Evolutionary conservation across 2,113 vertebrate genomes (phyloP), one percentile per base, ranked within the genome.

Genomic region (Lepisosteus oculatus): DNA sequence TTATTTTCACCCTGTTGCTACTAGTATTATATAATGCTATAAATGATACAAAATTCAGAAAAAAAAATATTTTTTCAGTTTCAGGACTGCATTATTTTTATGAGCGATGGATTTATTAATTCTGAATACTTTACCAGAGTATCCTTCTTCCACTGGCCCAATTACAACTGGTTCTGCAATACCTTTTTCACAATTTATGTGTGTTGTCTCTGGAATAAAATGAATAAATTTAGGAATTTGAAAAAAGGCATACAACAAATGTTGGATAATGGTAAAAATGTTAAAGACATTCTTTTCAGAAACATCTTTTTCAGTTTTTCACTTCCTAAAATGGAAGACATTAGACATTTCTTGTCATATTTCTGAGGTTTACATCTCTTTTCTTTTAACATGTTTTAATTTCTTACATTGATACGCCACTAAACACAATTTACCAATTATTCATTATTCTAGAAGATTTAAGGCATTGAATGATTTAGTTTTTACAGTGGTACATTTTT

Each of bases 81-180:
- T 65, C 12, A 68, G 12, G 15, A 43, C 54, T 15, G 42, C 4
- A 8, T 43, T 43, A 8, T 0, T 14, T 6, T 15, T 63, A 57
- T 14, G 57, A 42, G 1, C 57, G n/a, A 44, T 54, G 6, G 17
- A 6, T 3, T 43, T 14, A 41, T 69, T 1, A n/a, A 41, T 15
- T 54, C 47, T 51, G 47, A 51, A 51, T 51, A 68, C 8, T 45
- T 75, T 76, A 85, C 83, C 83, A 69, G 17, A 43, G 61, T 75
- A 81, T 13, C 43, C 77, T 63, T 85, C 83, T 17, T 3, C 0
- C 17, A 74, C 15, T 0, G 8, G 9, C 3, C 71, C 9, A 51
- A 9, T 51, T 51, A 6, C 47, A 29, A 29, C 74, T 7, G 80
- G 11, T 1, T 0, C 0, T 0, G 0, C 0, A 29, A 5, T 0